Conservation (phyloP, 1,140 invertebrate species). For the Drosophila punjabiensis region DNA sequence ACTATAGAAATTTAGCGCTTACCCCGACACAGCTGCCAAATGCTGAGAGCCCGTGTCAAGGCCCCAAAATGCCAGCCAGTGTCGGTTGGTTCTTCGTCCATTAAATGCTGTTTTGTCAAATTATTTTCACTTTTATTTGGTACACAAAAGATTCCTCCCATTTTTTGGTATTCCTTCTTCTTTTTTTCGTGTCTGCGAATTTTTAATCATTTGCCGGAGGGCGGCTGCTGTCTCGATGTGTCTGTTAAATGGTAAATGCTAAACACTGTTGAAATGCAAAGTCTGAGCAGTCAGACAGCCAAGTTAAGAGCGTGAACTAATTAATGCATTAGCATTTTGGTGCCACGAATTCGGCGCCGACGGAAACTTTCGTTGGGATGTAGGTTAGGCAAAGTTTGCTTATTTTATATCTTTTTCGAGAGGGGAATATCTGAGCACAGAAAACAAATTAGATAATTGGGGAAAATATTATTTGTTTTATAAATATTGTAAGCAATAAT, state of each 20-base stretch:
- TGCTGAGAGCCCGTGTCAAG: conserved; percentile 1
- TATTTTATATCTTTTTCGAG: conserved; percentile 11
- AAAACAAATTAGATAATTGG: not conserved
- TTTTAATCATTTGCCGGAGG: conserved; percentile 62
- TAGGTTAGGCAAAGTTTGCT: conserved; percentile 55
- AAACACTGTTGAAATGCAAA: conserved; percentile 23
- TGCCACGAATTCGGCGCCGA: conserved; percentile 37
- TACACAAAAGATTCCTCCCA: conserved; percentile 31
- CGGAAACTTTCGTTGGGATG: conserved; percentile 56
- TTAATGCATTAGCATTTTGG: conserved; percentile 76
- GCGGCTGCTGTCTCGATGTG: conserved; percentile 35
- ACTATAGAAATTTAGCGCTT: not conserved
- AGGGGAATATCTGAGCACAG: conserved; percentile 1
- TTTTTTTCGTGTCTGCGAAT: conserved; percentile 57
- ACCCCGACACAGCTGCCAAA: conserved; percentile 20
- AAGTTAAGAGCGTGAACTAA: conserved; percentile 66
- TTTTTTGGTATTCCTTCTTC: conserved; percentile 13
- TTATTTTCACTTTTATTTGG: conserved; percentile 69
- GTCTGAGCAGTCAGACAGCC: conserved; percentile 44
- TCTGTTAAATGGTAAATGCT: conserved; percentile 30
- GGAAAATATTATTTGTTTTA: not conserved
- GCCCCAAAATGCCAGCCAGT: conserved; percentile 19
- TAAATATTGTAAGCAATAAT: not conserved
- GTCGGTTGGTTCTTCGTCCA: not conserved
- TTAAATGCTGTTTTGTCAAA: conserved; percentile 49